Percentiles rank a stretch among this genome's conserved stretches.
phyloP scores from a whole-genome alignment of 2,888 invertebrate genomes.

The Euclidia mi region DNA sequence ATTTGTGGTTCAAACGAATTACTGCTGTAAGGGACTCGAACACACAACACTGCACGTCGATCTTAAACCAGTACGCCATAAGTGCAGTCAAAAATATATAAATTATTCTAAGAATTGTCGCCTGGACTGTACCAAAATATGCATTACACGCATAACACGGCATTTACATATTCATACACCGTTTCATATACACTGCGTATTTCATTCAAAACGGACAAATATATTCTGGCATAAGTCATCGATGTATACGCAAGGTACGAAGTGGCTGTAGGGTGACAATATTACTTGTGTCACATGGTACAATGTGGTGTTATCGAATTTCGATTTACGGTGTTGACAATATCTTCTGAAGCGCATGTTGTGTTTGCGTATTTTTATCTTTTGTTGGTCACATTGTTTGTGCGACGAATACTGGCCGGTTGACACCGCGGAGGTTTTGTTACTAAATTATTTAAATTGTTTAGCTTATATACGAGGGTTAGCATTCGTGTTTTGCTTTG shows the following conservation, averaged over 20 bases:
- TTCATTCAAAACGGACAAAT: neutral
- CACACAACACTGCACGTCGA: too few species aligned
- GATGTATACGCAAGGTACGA: constrained; percentile 21
- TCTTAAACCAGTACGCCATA: too few species aligned
- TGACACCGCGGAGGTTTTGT: constrained; percentile 42
- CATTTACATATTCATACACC: neutral
- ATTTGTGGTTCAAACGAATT: too few species aligned
- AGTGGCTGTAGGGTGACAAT: constrained; percentile 66
- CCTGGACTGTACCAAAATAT: neutral
- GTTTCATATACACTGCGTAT: neutral
- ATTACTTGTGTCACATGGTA: constrained; percentile 47
- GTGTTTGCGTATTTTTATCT: constrained; percentile 71
- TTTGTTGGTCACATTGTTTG: constrained; percentile 70
- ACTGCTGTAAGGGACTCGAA: too few species aligned
- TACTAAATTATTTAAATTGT: constrained; percentile 49
- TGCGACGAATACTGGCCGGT: constrained; percentile 43
- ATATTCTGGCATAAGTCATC: neutral
- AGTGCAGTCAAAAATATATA: too few species aligned
- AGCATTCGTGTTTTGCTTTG: neutral
- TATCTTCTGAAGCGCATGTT: constrained; percentile 82
- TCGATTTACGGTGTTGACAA: constrained; percentile 80
- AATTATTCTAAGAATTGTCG: neutral
- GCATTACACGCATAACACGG: neutral
- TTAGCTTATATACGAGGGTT: constrained; percentile 22
- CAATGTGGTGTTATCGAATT: constrained; percentile 80